Evolutionary conservation across 2,113 vertebrate genomes (phyloP).

Genomic region (Fulmarus glacialis): DNA sequence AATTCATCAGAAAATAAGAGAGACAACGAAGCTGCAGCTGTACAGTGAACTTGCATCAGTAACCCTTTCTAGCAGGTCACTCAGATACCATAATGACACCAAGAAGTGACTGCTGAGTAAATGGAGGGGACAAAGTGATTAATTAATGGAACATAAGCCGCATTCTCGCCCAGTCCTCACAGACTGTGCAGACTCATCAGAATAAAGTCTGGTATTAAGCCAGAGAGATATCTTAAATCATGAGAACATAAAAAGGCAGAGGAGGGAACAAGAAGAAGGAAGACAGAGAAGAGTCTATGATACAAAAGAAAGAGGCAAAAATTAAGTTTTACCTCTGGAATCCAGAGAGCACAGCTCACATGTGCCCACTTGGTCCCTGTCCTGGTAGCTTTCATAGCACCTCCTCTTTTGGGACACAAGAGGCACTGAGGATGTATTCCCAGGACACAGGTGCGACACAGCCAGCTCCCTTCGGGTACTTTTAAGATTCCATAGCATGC

Average conservation of each 20-base stretch:
- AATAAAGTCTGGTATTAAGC: background rate
- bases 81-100: background rate
- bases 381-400: slow-evolving; percentile 96
- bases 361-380: slow-evolving; percentile 96
- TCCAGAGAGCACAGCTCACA: slow-evolving; percentile 98
- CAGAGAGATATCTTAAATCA: background rate
- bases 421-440: slow-evolving; percentile 93
- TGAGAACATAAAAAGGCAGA: background rate
- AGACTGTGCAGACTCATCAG: background rate
- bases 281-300: background rate
- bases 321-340: slow-evolving; percentile 88
- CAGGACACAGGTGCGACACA: slow-evolving; percentile 94
- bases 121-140: background rate
- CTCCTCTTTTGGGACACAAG: slow-evolving; percentile 94
- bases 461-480: slow-evolving; percentile 96
- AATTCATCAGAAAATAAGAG: background rate
- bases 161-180: background rate
- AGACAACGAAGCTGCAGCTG: background rate
- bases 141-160: background rate
- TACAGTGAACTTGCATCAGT: background rate
- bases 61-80: background rate
- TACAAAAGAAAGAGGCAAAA: background rate
- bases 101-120: background rate
- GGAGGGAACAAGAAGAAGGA: background rate
- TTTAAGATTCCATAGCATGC: slow-evolving; percentile 98